Conservation (phyloP, 2,888 invertebrate species). For the Coremacera marginata region DNA sequence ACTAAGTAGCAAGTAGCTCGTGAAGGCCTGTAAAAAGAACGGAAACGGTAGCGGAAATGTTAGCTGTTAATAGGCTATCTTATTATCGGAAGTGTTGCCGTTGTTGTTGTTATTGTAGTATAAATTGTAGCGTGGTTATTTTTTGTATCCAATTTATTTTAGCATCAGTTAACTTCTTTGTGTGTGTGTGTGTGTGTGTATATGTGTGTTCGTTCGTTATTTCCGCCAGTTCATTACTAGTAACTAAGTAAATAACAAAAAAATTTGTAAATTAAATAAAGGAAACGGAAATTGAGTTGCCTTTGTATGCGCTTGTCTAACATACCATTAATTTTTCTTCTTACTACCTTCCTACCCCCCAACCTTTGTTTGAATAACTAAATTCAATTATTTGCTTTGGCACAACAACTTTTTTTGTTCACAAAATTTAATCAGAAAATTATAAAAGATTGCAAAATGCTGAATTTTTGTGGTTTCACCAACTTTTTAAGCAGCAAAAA, state of each 20-base stretch:
- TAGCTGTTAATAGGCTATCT: slow-evolving; percentile 36
- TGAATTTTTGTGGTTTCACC: neutral
- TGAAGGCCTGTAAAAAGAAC: neutral
- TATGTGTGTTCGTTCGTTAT: neutral
- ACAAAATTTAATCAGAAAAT: neutral
- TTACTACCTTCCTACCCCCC: no score
- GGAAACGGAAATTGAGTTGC: slow-evolving; percentile 30
- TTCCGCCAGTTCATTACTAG: neutral
- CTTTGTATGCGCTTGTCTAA: neutral
- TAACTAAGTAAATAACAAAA: neutral
- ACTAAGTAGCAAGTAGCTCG: neutral
- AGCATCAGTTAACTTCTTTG: neutral
- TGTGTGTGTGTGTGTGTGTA: neutral
- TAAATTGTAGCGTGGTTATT: neutral
- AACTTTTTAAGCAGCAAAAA: neutral
- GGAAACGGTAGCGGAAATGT: slow-evolving; percentile 39
- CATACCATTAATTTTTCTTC: no score
- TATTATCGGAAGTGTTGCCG: neutral
- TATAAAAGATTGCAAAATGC: neutral
- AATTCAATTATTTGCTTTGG: no score
- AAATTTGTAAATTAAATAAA: slow-evolving; percentile 30
- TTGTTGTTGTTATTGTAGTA: neutral
- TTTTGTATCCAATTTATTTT: neutral
- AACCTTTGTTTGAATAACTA: no score
- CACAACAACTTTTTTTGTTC: neutral